Percentiles rank a stretch among this genome's conserved stretches.
Evolutionary conservation across 2,888 invertebrate species (phyloP).

Genomic region (Tipula lateralis): DNA sequence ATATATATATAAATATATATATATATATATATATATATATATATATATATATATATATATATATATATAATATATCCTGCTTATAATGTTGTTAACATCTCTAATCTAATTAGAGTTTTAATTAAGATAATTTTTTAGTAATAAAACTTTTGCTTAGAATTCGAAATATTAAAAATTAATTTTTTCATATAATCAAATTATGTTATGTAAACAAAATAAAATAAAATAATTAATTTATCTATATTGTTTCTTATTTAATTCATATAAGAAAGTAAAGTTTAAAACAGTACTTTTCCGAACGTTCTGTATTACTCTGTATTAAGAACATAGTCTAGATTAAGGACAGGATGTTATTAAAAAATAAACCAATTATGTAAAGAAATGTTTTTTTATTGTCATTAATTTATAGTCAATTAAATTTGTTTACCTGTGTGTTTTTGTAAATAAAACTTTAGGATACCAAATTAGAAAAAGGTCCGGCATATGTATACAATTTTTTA

Average conservation of each 20-base stretch:
- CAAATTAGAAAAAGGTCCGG: not conserved
- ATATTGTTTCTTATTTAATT: not conserved
- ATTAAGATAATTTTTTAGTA: not conserved
- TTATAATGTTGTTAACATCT: too few relatives aligned
- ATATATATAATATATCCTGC: too few relatives aligned
- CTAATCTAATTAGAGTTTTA: not conserved
- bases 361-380: not conserved
- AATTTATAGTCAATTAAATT: constrained; percentile 11
- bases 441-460: not conserved
- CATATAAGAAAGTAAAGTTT: not conserved
- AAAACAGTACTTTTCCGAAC: not conserved
- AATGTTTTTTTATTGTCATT: not conserved
- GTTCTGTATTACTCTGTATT: not conserved
- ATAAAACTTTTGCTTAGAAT: not conserved
- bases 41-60: too few relatives aligned
- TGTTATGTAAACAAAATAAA: not conserved
- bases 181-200: not conserved
- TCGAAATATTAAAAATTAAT: not conserved
- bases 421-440: not conserved
- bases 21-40: too few relatives aligned
- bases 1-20: too few relatives aligned
- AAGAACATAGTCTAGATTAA: not conserved
- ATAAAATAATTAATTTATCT: not conserved
- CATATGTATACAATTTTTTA: not conserved
- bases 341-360: not conserved